Percentiles rank a stretch among this genome's conserved stretches.
phyloP scores from a whole-genome alignment of 2,113 vertebrate species.

The Hystrix cristata region DNA sequence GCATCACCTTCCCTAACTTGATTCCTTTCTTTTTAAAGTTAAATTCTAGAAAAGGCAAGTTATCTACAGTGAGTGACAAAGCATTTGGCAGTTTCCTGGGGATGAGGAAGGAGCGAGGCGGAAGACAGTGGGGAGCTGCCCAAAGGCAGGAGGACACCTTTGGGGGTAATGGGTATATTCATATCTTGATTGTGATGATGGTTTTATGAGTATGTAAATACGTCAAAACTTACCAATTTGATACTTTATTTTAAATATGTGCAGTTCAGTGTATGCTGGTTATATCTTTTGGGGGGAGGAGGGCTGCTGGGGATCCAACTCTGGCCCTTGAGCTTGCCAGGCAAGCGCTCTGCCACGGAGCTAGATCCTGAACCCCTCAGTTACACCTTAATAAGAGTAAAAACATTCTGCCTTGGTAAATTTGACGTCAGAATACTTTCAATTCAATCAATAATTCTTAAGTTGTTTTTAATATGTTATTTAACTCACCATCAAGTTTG shows the following conservation, averaged over 20 bases:
- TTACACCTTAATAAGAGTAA: not conserved
- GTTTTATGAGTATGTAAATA: not conserved
- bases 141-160: not conserved
- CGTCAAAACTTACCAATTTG: not conserved
- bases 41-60: not conserved
- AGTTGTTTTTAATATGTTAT: not conserved
- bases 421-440: conserved; percentile 14
- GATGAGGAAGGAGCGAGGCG: not conserved
- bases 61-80: not conserved
- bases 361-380: not conserved
- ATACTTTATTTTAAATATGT: not conserved
- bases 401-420: not conserved
- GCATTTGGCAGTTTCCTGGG: not conserved
- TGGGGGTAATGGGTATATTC: not conserved
- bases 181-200: not conserved
- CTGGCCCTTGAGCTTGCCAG: too few relatives aligned
- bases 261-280: not conserved
- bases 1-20: not conserved
- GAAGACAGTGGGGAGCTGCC: not conserved
- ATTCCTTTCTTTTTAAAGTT: not conserved
- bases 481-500: not conserved
- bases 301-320: too few relatives aligned
- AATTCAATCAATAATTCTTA: not conserved
- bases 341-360: too few relatives aligned
- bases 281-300: not conserved